phyloP scores from a whole-genome alignment of 2,113 vertebrate genomes.

The Labeo catla region DNA sequence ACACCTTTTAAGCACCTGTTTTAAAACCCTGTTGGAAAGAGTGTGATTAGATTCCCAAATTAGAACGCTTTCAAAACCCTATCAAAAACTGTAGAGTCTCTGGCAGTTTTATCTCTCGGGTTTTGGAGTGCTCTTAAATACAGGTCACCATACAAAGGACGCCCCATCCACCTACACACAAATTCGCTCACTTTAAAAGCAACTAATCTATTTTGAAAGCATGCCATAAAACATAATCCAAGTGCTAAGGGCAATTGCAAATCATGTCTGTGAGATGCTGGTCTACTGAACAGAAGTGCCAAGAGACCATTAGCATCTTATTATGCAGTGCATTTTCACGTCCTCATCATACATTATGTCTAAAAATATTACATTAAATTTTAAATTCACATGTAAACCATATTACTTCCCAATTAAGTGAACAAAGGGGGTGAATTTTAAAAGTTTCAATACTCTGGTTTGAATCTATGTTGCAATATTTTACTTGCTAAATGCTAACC shows the following conservation, averaged over 20 bases:
- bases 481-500: not conserved
- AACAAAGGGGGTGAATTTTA: not conserved
- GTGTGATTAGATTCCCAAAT: slow-evolving; percentile 2
- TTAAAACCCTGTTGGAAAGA: slow-evolving; percentile 2
- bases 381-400: not conserved
- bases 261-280: not conserved
- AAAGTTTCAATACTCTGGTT: not conserved
- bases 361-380: not conserved
- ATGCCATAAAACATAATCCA: slow-evolving; percentile 6
- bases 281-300: not conserved
- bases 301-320: not conserved
- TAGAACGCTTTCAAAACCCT: not conserved
- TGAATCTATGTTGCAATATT: not conserved
- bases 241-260: slow-evolving; percentile 12
- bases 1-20: slow-evolving; percentile 26
- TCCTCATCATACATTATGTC: not conserved
- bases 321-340: not conserved
- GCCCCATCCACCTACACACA: not conserved
- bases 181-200: not conserved
- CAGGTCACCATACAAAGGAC: not conserved
- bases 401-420: not conserved
- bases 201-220: slow-evolving; percentile 11
- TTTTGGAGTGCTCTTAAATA: slow-evolving; percentile 10
- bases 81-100: not conserved
- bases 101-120: not conserved